These are phyloP conservation scores for Conchocele bisecta DNA, from an alignment of 2,888 invertebrate species.

Conservation along the genomic window DNA sequence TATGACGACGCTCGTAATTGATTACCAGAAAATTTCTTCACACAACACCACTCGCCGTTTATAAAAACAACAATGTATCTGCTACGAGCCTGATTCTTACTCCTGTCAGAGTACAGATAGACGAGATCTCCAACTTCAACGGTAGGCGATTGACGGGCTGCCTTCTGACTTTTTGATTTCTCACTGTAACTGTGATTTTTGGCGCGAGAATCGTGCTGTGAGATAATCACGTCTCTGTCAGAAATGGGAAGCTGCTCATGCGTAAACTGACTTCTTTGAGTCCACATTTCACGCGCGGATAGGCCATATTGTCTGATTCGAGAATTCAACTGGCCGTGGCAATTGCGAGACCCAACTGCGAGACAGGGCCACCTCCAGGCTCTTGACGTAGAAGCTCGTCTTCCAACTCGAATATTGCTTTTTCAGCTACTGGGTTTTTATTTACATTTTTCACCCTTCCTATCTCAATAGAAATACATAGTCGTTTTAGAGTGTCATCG, in stretches of 20 bases:
- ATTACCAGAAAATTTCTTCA: slow-evolving; percentile 50
- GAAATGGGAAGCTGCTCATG: slow-evolving; percentile 46
- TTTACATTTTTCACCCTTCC: slow-evolving; percentile 48
- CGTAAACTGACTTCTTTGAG: slow-evolving; percentile 59
- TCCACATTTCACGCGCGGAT: slow-evolving; percentile 57
- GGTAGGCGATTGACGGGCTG: too few relatives aligned
- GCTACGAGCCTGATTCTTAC: slow-evolving; percentile 36
- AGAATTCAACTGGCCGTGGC: slow-evolving; percentile 48
- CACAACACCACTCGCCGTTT: slow-evolving; percentile 47
- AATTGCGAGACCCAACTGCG: slow-evolving; percentile 24
- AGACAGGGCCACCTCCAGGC: slow-evolving; percentile 27
- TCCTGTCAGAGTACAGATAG: slow-evolving; percentile 38
- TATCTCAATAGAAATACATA: slow-evolving; percentile 45
- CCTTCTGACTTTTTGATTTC: slow-evolving; percentile 40
- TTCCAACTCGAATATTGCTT: slow-evolving; percentile 63
- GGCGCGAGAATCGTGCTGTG: slow-evolving; percentile 30
- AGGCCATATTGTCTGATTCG: slow-evolving; percentile 54
- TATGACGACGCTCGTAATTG: slow-evolving; percentile 49
- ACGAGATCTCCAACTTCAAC: slow-evolving; percentile 52
- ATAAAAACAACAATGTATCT: slow-evolving; percentile 46
- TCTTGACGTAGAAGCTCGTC: slow-evolving; percentile 60
- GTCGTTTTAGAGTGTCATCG: slow-evolving; percentile 33
- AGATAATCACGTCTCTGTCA: slow-evolving; percentile 42
- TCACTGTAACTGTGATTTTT: slow-evolving; percentile 55
- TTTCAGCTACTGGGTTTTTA: slow-evolving; percentile 66